Evolutionary conservation across 1,140 invertebrate genomes (phyloP).

Genomic region (Chionoecetes opilio): DNA sequence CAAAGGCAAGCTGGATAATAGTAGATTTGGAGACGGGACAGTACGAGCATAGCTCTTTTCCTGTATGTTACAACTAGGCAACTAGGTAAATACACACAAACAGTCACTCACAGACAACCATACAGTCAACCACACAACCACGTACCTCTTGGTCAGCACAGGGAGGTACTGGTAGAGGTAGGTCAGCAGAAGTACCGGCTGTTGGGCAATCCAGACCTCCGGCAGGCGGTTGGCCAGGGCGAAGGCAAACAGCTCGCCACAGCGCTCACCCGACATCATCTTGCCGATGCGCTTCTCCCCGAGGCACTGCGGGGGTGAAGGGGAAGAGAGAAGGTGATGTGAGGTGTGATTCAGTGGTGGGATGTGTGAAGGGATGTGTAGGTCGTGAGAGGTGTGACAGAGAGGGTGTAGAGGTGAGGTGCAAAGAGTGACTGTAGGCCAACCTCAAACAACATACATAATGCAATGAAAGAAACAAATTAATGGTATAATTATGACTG

Average conservation of each 20-base stretch:
- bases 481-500: too few relatives aligned
- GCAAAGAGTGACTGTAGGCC: too few relatives aligned
- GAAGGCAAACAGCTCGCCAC: conserved; percentile 89
- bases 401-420: too few relatives aligned
- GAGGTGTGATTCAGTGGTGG: too few relatives aligned
- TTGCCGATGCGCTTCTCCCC: conserved; percentile 85
- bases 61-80: background rate
- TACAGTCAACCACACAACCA: background rate
- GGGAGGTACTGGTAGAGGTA: conserved; percentile 89
- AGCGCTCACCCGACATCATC: conserved; percentile 89
- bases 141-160: conserved; percentile 78
- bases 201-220: conserved; percentile 90
- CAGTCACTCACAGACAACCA: background rate
- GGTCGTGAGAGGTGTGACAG: too few relatives aligned
- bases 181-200: conserved; percentile 87
- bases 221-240: conserved; percentile 90
- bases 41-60: too few relatives aligned
- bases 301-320: conserved; percentile 70
- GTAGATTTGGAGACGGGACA: too few relatives aligned
- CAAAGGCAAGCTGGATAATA: too few relatives aligned
- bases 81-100: background rate
- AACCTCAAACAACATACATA: too few relatives aligned
- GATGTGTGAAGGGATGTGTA: too few relatives aligned
- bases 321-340: too few relatives aligned
- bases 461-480: too few relatives aligned